Base-by-base conservation (phyloP, 2,888 invertebrate genomes). In the Lochmaea capreae region DNA sequence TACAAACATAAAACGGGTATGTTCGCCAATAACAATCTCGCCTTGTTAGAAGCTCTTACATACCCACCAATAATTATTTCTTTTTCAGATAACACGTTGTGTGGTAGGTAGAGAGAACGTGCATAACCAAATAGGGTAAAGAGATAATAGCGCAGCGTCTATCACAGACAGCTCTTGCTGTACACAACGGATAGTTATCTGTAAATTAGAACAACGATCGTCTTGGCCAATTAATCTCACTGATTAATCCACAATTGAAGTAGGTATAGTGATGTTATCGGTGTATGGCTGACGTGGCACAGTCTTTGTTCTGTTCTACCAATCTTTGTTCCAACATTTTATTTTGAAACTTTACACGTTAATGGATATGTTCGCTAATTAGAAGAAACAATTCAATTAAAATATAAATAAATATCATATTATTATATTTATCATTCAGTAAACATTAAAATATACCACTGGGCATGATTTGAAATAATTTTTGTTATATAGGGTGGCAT, bases 191-290 rank as follows among this genome's bases (percentile, higher is more conserved):
- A 75, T 74, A 67, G 69, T 66, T 75, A 78, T 78, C 77, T 67
- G 70, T 67, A 76, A 77, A 78, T 77, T 77, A 66, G 77, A 76
- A 80, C 80, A 79, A 80, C 79, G 67, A 77, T 72, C 71, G 76
- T 79, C 77, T 79, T 78, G 77, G 75, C 75, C 79, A 79, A 80
- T 79, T 81, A 80, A 81, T 81, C 77, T 74, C 76, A 74, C 72
- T 78, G 78, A 79, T 78, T 80, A 79, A 77, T 78, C 75, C 76
- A 74, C 69, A 71, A 63, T 77, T 71, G 76, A 76, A 69, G 74
- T 65, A 54, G 57, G 62, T 43, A 39, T 61, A 68, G 67, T 39
- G 78, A 78, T 78, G 61, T 71, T 72, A 76, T 78, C 77, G 62
- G 49, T 59, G 62, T 65, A 58, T 22, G 71, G 71, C 43, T 75